These are phyloP conservation scores for Trichosurus vulpecula DNA, from an alignment of 2,797 vertebrate genomes.

Conservation along the genomic window DNA sequence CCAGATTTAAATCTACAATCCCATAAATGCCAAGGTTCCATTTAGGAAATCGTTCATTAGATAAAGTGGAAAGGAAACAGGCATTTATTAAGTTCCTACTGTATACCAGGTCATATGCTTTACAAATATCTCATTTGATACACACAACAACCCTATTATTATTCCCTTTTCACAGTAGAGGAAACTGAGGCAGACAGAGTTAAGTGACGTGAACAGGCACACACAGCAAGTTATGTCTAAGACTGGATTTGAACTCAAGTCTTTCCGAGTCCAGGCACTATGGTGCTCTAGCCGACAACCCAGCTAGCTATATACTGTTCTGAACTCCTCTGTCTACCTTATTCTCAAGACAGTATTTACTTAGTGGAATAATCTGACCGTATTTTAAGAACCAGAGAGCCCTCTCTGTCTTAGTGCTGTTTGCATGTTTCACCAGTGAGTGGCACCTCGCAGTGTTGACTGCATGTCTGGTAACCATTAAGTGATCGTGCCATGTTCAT, in stretches of 20 bases:
- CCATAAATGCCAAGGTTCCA: background rate
- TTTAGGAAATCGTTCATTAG: background rate
- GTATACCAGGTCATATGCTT: background rate
- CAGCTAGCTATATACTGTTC: background rate
- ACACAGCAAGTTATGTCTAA: background rate
- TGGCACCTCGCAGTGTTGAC: background rate
- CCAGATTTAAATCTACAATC: background rate
- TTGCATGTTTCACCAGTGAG: background rate
- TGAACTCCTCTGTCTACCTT: background rate
- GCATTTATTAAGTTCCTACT: background rate
- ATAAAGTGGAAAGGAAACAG: background rate
- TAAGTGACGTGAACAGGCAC: background rate
- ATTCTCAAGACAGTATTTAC: background rate
- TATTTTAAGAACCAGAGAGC: background rate
- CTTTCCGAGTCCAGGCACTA: background rate
- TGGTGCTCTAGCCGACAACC: background rate
- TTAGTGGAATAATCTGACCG: background rate
- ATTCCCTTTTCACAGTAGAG: background rate
- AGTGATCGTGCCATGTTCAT: slow-evolving; percentile 12
- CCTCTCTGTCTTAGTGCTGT: background rate
- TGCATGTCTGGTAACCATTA: slow-evolving; percentile 37
- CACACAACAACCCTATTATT: background rate
- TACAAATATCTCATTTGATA: background rate
- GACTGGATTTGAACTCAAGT: too few relatives aligned
- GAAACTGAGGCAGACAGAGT: background rate